Evolutionary conservation across 2,888 invertebrate species (phyloP), one percentile per base, ranked within the genome.

Genomic region (Melipona beecheii): DNA sequence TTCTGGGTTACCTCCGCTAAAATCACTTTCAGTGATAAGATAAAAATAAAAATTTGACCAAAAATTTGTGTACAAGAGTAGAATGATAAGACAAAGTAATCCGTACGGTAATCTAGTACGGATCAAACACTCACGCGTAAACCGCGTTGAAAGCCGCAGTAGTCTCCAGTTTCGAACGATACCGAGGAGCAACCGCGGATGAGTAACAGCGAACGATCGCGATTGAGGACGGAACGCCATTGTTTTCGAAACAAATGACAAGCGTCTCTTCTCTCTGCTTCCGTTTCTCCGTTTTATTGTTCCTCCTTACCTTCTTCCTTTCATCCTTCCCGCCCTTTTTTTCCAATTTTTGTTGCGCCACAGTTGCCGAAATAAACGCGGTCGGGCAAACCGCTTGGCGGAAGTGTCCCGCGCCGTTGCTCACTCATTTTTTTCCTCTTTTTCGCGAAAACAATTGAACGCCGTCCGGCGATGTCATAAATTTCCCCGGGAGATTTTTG

Each of bases 171-270:
- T 64, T 60, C 27, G 72, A 58, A 31, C 56, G 71, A 56, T 31
- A 31, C 31, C 31, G 31, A 31, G 36, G 9, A 36, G 9, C 36
- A 9, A 36, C 36, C 36, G 36, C 36, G 36, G 36, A 31, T 69
- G 79, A 81, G 71, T 80, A 81, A 78, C 49, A 58, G 24, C 56
- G 71, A 49, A n/a, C 65, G 75, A 66, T 84, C 65, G 70, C 75
- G 82, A 87, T 86, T 84, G 80, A 84, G 65, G 24, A 31, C n/a
- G 49, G 36, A 27, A 60, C 58, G 64, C 64, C 31, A 68, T 75
- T 83, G 75, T 83, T 79, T 68, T 65, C 71, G 70, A 60, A 81
- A 83, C 75, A 72, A 84, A 83, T 62, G 70, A 70, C 76, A 70
- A 15, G n/a, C n/a, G 52, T 62, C 11, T 19, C 27, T n/a, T 15